Percentiles rank a stretch among this genome's conserved stretches.
Conservation (phyloP, 2,888 invertebrate species). For the Piscicola geometra region DNA sequence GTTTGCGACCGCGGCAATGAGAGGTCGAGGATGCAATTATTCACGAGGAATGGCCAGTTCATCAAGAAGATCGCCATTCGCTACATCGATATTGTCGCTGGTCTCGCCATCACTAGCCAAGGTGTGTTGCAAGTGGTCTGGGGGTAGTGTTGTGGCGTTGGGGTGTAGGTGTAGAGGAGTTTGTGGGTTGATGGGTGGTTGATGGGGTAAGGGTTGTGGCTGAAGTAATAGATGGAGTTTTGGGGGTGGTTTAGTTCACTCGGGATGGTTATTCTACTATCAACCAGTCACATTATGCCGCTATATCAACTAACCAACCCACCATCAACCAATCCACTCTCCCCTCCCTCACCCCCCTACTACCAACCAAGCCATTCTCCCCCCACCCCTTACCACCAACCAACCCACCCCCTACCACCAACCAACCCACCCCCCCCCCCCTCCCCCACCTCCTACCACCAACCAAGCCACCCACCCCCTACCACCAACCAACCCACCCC, state of each 20-base stretch:
- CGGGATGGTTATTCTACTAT: no score
- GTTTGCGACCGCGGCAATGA: slow-evolving; percentile 95
- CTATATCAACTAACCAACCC: not conserved
- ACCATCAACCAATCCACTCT: no score
- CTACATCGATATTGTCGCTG: slow-evolving; percentile 69
- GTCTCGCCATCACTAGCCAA: slow-evolving; percentile 82
- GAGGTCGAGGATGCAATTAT: slow-evolving; percentile 92
- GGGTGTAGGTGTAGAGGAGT: not conserved
- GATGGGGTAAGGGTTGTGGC: not conserved
- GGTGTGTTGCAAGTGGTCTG: no score
- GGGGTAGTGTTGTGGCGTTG: no score
- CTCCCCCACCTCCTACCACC: not conserved
- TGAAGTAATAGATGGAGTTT: not conserved
- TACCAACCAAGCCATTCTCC: no score
- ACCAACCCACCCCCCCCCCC: not conserved
- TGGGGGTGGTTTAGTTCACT: no score
- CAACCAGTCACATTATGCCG: no score
- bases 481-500: not conserved
- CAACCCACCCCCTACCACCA: no score
- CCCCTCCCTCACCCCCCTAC: no score
- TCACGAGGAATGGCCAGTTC: slow-evolving; percentile 90
- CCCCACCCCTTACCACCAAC: not conserved
- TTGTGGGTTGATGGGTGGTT: no score
- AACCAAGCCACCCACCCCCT: not conserved
- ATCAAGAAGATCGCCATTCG: slow-evolving; percentile 80